Evolutionary conservation across 2,113 vertebrate genomes (phyloP).

Genomic region (Alces alces): DNA sequence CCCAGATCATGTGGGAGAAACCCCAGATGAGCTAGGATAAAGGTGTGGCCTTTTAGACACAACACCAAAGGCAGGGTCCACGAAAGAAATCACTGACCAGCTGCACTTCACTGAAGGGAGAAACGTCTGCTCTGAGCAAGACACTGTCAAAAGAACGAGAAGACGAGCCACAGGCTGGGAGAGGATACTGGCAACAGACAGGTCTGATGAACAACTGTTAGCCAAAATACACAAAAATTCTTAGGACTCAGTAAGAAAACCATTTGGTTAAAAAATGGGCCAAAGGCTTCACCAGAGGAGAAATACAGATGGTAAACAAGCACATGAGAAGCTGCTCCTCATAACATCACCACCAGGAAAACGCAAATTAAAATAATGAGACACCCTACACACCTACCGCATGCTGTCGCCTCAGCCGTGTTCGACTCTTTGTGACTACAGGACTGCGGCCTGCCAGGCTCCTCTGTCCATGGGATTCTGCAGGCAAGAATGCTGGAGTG

Average conservation of each 20-base stretch:
- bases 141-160: background rate
- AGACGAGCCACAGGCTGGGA: background rate
- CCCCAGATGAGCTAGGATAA: background rate
- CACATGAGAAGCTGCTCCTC: background rate
- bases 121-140: background rate
- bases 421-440: background rate
- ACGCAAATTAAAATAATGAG: background rate
- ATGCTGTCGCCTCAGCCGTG: background rate
- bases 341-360: background rate
- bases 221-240: background rate
- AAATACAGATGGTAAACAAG: background rate
- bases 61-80: too few relatives aligned
- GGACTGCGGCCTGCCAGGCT: background rate
- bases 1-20: background rate
- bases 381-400: background rate
- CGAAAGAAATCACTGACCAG: background rate
- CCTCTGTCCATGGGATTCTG: background rate
- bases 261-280: background rate
- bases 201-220: background rate
- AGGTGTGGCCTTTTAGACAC: background rate
- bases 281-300: background rate
- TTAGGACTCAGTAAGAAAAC: background rate
- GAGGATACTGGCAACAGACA: background rate
- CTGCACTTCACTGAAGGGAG: background rate
- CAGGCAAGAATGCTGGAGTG: background rate